phyloP scores from a whole-genome alignment of 2,888 invertebrate genomes.

The Tetanocera ferruginea region DNA sequence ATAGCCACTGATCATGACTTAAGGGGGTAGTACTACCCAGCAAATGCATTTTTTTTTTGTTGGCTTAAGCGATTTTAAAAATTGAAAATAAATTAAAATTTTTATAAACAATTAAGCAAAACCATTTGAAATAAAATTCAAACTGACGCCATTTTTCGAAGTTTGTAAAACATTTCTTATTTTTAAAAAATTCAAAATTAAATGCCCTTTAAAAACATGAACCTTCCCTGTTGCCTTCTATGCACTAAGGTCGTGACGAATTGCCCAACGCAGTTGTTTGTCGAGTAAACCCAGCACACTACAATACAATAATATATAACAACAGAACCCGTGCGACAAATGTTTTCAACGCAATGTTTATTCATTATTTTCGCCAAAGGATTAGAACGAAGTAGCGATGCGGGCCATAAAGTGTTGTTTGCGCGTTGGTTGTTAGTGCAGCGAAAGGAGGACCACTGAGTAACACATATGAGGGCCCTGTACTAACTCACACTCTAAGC shows the following conservation, averaged over 20 bases:
- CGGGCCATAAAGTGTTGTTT: not conserved
- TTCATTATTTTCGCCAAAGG: not conserved
- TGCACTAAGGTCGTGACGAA: not conserved
- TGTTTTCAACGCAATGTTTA: conserved; percentile 9
- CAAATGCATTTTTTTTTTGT: too few relatives aligned
- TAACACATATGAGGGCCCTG: not conserved
- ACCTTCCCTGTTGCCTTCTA: not conserved
- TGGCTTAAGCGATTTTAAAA: too few relatives aligned
- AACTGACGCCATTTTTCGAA: too few relatives aligned
- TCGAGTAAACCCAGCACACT: not conserved
- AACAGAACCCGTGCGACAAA: conserved; percentile 10
- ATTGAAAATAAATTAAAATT: too few relatives aligned
- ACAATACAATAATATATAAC: not conserved
- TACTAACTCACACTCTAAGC: not conserved
- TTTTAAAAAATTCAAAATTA: too few relatives aligned
- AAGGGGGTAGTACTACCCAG: too few relatives aligned
- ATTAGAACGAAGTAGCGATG: not conserved
- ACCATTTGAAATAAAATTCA: too few relatives aligned
- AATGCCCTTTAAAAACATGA: too few relatives aligned
- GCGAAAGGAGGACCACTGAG: not conserved
- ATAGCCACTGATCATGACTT: too few relatives aligned
- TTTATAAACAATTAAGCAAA: too few relatives aligned
- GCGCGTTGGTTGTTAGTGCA: not conserved
- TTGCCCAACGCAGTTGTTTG: not conserved
- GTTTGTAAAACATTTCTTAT: too few relatives aligned